These are phyloP conservation scores for Eolophus roseicapilla DNA, from an alignment of 2,113 vertebrate species.

Conservation along the genomic window DNA sequence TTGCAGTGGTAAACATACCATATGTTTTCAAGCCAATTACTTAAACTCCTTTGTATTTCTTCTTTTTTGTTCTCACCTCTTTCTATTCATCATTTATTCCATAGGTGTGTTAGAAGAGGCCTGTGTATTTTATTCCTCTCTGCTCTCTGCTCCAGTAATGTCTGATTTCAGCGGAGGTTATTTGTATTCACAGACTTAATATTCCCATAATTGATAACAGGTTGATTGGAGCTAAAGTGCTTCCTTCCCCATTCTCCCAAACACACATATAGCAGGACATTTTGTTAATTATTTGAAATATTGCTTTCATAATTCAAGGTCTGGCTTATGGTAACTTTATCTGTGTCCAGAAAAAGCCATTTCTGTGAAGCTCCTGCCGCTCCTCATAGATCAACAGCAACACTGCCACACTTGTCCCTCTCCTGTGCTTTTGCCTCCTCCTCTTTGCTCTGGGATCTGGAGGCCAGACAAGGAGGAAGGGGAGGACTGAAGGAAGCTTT, in stretches of 20 bases:
- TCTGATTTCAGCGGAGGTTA: not conserved
- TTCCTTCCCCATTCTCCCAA: not conserved
- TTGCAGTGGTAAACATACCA: not conserved
- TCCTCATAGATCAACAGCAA: not conserved
- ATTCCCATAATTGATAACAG: not conserved
- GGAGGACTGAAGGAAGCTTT: not conserved
- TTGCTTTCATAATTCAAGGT: not conserved
- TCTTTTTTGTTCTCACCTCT: not conserved
- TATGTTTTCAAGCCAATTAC: not conserved
- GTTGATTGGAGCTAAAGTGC: not conserved
- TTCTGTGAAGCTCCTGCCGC: not conserved
- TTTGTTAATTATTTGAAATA: not conserved
- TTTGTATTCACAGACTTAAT: not conserved
- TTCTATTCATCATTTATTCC: not conserved
- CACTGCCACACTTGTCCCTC: rapidly evolving
- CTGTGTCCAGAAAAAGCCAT: not conserved
- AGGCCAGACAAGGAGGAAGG: not conserved
- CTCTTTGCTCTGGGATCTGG: not conserved
- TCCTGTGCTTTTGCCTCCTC: not conserved
- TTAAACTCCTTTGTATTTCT: not conserved
- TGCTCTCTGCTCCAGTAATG: not conserved
- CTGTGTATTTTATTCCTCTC: not conserved
- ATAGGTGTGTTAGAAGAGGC: not conserved
- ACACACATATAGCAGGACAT: rapidly evolving
- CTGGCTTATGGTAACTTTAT: not conserved